Evolutionary conservation across 1,140 invertebrate genomes (phyloP).

Genomic region (Pygmarrhopalites habei): DNA sequence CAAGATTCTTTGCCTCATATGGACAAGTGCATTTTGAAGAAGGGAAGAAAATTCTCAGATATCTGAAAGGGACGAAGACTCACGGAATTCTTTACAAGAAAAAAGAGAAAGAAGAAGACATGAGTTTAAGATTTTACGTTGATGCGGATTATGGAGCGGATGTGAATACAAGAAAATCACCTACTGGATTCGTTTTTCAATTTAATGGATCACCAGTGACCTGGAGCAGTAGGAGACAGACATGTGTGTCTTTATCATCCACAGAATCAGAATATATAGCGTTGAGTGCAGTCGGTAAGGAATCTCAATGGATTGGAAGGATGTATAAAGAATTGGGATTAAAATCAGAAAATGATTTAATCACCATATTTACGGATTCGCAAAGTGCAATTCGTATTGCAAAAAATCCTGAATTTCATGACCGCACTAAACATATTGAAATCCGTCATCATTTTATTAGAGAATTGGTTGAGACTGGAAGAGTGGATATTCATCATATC

Average conservation of each 20-base stretch:
- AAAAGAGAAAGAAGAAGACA: neutral
- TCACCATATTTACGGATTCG: conserved; percentile 33
- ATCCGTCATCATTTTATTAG: conserved; percentile 41
- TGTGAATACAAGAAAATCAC: neutral
- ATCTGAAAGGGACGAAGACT: conserved; percentile 13
- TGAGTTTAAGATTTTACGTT: neutral
- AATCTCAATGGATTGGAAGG: conserved; percentile 41
- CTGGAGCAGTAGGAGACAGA: conserved; percentile 42
- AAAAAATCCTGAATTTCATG: conserved; percentile 32
- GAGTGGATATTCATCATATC: neutral
- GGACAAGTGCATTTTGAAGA: conserved; percentile 8
- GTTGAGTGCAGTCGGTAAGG: conserved; percentile 43
- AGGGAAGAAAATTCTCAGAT: conserved; percentile 19
- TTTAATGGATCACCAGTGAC: conserved; percentile 30
- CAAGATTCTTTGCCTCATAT: conserved; percentile 8
- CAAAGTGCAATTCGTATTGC: conserved; percentile 39
- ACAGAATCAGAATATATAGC: conserved; percentile 43
- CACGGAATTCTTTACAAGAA: conserved; percentile 13
- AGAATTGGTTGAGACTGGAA: conserved; percentile 17
- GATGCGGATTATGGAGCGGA: conserved; percentile 5
- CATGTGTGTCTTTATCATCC: conserved; percentile 40
- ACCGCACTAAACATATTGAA: conserved; percentile 41
- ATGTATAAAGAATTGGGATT: conserved; percentile 40
- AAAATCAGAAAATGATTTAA: neutral
- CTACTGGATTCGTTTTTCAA: neutral